Percentiles rank a stretch among this genome's conserved stretches.
These are phyloP conservation scores for Caenorhabditis briggsae DNA, from an alignment of 1,140 invertebrate species.

Conservation along the genomic window DNA sequence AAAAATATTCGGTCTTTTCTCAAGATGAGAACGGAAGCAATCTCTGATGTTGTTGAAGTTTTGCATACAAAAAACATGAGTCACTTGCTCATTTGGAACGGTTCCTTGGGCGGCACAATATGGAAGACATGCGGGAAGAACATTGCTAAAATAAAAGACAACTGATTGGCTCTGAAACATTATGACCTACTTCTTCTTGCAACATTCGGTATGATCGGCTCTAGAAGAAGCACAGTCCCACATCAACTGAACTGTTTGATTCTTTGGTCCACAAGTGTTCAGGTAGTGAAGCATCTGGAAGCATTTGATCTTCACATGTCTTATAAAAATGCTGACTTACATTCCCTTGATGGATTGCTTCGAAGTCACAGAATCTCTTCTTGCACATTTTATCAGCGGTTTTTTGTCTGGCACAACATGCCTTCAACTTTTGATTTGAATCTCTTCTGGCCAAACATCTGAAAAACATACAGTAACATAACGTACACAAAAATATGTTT, in stretches of 20 bases:
- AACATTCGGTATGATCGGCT: conserved; percentile 73
- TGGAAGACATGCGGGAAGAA: conserved; percentile 69
- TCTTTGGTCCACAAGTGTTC: conserved; percentile 71
- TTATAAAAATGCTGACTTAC: conserved; percentile 61
- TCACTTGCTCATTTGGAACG: conserved; percentile 70
- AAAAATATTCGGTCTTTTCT: conserved; percentile 72
- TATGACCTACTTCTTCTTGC: conserved; percentile 72
- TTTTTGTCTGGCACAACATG: conserved; percentile 74
- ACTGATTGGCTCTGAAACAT: background rate
- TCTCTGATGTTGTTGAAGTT: conserved; percentile 74
- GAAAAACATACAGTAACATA: background rate
- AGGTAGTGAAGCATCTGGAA: conserved; percentile 69
- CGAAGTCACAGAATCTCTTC: conserved; percentile 73
- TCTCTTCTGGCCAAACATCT: conserved; percentile 62
- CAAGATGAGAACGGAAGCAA: conserved; percentile 72
- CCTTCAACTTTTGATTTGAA: conserved; percentile 72
- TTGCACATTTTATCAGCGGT: conserved; percentile 73
- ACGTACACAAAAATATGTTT: background rate
- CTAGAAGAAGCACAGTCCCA: conserved; percentile 75
- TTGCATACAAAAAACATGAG: conserved; percentile 72
- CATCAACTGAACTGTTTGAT: conserved; percentile 71
- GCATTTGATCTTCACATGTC: conserved; percentile 3
- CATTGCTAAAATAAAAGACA: conserved; percentile 66
- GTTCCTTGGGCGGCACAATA: conserved; percentile 67
- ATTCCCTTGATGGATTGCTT: conserved; percentile 72